phyloP scores from a whole-genome alignment of 2,888 invertebrate species.

The Drosophila acutilabella region DNA sequence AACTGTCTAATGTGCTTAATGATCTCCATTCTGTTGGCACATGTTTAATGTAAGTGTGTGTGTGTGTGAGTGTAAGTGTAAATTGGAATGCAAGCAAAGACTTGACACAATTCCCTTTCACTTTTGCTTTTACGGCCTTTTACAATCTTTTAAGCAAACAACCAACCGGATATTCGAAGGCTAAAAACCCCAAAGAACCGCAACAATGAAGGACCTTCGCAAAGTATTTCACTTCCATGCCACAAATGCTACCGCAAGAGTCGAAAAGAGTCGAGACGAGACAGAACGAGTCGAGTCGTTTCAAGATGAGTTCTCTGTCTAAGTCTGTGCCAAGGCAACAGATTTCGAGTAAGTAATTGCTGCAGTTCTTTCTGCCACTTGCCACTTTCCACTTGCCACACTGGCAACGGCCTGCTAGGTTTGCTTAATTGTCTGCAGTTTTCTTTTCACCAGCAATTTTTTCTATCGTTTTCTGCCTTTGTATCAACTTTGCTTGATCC shows the following conservation, averaged over 20 bases:
- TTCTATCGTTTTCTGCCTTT: slow-evolving; percentile 18
- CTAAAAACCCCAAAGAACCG: slow-evolving; percentile 42
- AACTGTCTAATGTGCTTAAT: slow-evolving; percentile 19
- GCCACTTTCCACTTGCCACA: slow-evolving; percentile 30
- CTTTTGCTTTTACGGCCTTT: slow-evolving; percentile 22
- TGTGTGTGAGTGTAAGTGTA: slow-evolving; percentile 12
- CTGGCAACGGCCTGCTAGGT: slow-evolving; percentile 29
- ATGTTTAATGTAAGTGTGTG: neutral
- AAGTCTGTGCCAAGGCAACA: slow-evolving; percentile 46
- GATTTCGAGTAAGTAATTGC: slow-evolving; percentile 77
- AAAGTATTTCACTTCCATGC: slow-evolving; percentile 75
- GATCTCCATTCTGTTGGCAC: neutral
- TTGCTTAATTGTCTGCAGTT: slow-evolving; percentile 75
- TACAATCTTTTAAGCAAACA: slow-evolving; percentile 54
- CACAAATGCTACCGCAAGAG: slow-evolving; percentile 58
- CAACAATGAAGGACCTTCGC: slow-evolving; percentile 74
- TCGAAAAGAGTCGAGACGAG: slow-evolving; percentile 37
- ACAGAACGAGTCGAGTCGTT: slow-evolving; percentile 2
- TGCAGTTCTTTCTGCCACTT: slow-evolving; percentile 58
- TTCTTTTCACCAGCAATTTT: slow-evolving; percentile 55
- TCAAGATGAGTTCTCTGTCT: slow-evolving; percentile 27
- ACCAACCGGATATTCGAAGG: slow-evolving; percentile 16
- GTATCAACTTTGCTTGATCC: slow-evolving; percentile 53
- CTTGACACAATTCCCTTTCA: slow-evolving; percentile 67
- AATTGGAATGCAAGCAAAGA: slow-evolving; percentile 56